Conservation (phyloP, 2,797 vertebrate species). For the Xyrichtys novacula region DNA sequence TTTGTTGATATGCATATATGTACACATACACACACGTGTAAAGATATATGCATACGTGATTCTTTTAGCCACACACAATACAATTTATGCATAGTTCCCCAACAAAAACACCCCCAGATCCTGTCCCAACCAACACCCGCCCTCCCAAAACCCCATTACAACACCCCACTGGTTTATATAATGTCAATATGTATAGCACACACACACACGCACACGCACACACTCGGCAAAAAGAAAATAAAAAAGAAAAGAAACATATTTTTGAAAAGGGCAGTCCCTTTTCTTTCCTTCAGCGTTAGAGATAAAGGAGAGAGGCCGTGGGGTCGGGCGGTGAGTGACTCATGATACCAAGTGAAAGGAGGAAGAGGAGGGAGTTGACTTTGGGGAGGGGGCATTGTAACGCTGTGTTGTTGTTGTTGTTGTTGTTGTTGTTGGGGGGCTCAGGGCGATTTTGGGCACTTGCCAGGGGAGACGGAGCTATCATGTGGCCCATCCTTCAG, state of each 20-base stretch:
- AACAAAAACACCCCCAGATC: conserved; percentile 71
- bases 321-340: conserved; percentile 70
- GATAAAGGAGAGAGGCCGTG: conserved; percentile 70
- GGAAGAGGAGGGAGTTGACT: conserved; percentile 58
- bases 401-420: conserved; percentile 2
- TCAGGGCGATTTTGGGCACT: conserved; percentile 60
- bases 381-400: conserved; percentile 5
- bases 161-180: conserved; percentile 82
- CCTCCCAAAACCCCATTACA: conserved; percentile 69
- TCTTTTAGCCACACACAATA: conserved; percentile 91
- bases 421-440: conserved; percentile 27
- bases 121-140: conserved; percentile 67
- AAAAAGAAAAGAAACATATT: conserved; percentile 71
- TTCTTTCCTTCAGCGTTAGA: conserved; percentile 74
- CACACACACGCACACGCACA: conserved; percentile 87
- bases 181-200: conserved; percentile 96
- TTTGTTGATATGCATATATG: conserved; percentile 85
- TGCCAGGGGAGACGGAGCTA: conserved; percentile 66
- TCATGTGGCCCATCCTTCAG: conserved; percentile 99
- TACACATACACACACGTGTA: conserved; percentile 81
- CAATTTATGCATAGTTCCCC: conserved; percentile 97
- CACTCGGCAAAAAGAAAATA: conserved; percentile 90
- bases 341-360: conserved; percentile 65
- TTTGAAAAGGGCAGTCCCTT: conserved; percentile 75
- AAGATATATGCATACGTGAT: conserved; percentile 85